These are phyloP conservation scores for Pterocles gutturalis DNA, from an alignment of 2,113 vertebrate species.

Conservation along the genomic window DNA sequence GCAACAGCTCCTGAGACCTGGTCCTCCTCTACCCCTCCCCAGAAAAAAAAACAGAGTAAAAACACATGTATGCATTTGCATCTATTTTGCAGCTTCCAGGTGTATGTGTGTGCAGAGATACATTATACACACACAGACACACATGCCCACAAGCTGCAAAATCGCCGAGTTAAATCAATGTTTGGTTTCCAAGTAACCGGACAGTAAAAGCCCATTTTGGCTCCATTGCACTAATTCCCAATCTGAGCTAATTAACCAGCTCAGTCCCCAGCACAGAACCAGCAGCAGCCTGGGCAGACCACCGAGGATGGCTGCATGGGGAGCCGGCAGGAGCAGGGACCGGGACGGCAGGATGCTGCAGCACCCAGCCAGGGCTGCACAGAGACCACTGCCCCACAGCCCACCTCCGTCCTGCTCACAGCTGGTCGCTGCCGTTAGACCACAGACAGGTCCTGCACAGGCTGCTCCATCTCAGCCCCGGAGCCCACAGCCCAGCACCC, in stretches of 20 bases:
- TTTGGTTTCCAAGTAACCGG: neutral
- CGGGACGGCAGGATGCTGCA: no score
- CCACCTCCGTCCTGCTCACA: no score
- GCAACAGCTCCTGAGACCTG: neutral
- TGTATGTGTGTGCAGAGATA: accelerated
- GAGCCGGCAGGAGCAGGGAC: accelerated
- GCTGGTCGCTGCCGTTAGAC: no score
- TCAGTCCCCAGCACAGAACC: accelerated
- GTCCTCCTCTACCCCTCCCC: neutral
- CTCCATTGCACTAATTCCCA: accelerated
- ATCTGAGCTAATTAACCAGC: neutral
- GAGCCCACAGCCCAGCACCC: no score
- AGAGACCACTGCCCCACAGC: no score
- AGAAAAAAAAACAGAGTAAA: neutral
- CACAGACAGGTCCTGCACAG: no score
- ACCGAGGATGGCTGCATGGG: accelerated
- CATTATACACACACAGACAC: neutral
- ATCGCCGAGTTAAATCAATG: neutral
- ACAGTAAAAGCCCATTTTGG: neutral
- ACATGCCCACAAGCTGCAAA: neutral
- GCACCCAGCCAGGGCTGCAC: no score
- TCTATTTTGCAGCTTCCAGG: accelerated
- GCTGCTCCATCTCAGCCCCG: no score
- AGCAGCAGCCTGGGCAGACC: neutral
- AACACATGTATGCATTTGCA: accelerated